A percentile compares a stretch with the other conserved stretches of the same genome.
phyloP scores from a whole-genome alignment of 2,113 vertebrate genomes.

The Onychostoma macrolepis region DNA sequence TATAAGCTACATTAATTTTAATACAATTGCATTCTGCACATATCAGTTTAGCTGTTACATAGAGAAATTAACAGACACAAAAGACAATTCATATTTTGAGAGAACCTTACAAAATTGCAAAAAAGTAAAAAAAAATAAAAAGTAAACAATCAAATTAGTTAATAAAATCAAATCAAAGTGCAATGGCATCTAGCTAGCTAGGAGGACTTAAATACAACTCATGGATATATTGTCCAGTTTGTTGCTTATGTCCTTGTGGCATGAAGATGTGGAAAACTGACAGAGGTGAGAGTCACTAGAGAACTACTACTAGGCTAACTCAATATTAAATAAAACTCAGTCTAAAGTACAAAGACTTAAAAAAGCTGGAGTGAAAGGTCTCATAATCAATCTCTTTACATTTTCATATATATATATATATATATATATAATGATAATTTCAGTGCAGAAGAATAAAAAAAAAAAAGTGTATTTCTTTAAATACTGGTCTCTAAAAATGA shows the following conservation, averaged over 20 bases:
- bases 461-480: neutral
- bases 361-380: neutral
- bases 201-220: too few relatives aligned
- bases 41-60: neutral
- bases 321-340: neutral
- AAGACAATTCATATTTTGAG: neutral
- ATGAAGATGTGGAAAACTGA: neutral
- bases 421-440: neutral
- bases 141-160: too few relatives aligned
- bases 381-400: neutral
- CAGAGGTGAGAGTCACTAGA: neutral
- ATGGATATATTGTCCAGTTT: too few relatives aligned
- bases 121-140: too few relatives aligned
- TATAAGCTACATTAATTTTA: neutral
- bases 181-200: too few relatives aligned
- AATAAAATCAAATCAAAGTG: too few relatives aligned
- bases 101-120: neutral
- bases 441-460: neutral
- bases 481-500: neutral
- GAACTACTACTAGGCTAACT: neutral
- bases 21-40: neutral
- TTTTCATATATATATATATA: too few relatives aligned
- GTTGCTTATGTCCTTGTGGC: neutral
- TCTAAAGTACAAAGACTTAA: neutral
- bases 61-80: neutral